Percentiles rank a stretch among this genome's conserved stretches.
Conservation (phyloP, 1,140 invertebrate genomes). For the Calliphora vicina region DNA sequence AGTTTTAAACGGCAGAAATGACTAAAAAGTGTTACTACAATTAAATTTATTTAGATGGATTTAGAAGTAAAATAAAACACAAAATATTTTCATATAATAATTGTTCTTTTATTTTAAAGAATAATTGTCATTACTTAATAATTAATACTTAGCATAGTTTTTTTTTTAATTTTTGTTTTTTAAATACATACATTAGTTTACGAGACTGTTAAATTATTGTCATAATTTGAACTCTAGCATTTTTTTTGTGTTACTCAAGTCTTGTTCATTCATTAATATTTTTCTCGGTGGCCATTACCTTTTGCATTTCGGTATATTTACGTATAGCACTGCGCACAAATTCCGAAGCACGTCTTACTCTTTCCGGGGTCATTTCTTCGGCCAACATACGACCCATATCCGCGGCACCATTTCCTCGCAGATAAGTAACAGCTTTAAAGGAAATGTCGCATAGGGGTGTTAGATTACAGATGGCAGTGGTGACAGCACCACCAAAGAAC, state of each 20-base stretch:
- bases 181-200: neutral
- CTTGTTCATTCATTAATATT: slow-evolving; percentile 7
- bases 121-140: neutral
- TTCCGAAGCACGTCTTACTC: slow-evolving; percentile 68
- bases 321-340: slow-evolving; percentile 72
- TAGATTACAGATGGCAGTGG: slow-evolving; percentile 70
- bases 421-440: slow-evolving; percentile 66
- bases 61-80: too few species aligned
- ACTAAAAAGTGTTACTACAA: too few species aligned
- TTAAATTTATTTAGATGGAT: too few species aligned
- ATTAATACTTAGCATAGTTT: neutral
- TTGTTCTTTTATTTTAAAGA: neutral
- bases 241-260: neutral
- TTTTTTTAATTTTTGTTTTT: neutral
- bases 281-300: slow-evolving; percentile 37
- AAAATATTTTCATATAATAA: too few species aligned
- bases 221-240: neutral
- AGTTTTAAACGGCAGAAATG: too few species aligned
- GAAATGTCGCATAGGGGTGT: slow-evolving; percentile 72
- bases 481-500: slow-evolving; percentile 68
- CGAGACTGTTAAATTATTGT: neutral
- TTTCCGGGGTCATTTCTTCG: slow-evolving; percentile 62
- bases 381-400: slow-evolving; percentile 55
- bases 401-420: slow-evolving; percentile 49
- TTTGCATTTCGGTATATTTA: slow-evolving; percentile 70